A percentile compares a stretch with the other conserved stretches of the same genome.
Conservation (phyloP, 2,797 vertebrate species). For the Alcedo quadribrachys region DNA sequence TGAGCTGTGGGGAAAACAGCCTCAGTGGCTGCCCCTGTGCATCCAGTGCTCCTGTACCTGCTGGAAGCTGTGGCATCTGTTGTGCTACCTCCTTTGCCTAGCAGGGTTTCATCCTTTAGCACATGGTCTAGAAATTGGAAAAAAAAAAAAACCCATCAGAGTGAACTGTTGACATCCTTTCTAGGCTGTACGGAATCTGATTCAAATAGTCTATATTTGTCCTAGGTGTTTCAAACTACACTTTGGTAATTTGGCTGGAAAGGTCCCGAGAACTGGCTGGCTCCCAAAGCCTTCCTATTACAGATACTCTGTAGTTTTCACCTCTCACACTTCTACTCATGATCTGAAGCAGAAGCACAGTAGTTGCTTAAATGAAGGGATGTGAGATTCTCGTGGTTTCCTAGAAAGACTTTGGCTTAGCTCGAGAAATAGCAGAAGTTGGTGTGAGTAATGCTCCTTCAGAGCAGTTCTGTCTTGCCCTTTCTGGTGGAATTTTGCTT, state of each 20-base stretch:
- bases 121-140: conserved; percentile 11
- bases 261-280: not conserved
- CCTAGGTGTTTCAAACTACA: not conserved
- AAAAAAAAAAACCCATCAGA: not conserved
- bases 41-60: rapidly evolving
- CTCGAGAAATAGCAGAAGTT: not conserved
- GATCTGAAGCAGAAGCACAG: not conserved
- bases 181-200: not conserved
- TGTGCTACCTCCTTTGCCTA: not conserved
- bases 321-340: not conserved
- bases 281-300: not conserved
- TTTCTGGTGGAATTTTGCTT: not conserved
- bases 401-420: not conserved
- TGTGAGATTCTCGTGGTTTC: not conserved
- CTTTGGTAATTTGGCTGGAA: not conserved
- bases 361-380: not conserved
- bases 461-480: not conserved
- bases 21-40: rapidly evolving
- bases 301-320: not conserved
- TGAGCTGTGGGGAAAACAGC: not conserved
- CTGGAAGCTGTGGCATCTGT: not conserved
- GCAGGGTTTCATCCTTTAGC: not conserved
- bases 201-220: not conserved
- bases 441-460: not conserved
- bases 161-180: not conserved